Conservation (phyloP, 2,113 vertebrate species). For the Penelope pileata region DNA sequence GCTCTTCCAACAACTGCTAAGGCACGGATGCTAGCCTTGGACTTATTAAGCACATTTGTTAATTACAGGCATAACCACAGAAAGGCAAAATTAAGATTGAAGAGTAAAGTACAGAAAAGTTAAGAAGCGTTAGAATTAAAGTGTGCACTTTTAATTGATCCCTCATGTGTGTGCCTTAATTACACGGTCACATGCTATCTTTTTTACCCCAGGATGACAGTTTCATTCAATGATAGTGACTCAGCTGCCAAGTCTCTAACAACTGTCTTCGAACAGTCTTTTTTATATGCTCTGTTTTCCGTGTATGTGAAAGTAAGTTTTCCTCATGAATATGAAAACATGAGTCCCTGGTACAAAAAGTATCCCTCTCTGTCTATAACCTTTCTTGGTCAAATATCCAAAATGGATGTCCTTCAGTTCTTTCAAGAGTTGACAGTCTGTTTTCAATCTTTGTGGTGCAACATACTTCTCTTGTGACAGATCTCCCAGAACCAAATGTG, state of each 20-base stretch:
- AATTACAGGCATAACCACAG: background rate
- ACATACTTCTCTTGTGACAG: background rate
- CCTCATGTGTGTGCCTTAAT: background rate
- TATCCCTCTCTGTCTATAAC: background rate
- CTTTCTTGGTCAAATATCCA: background rate
- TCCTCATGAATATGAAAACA: background rate
- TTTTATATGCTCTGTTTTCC: fast-evolving
- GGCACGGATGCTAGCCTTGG: background rate
- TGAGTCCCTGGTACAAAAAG: background rate
- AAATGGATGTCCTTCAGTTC: background rate
- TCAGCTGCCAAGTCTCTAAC: background rate
- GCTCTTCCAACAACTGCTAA: background rate
- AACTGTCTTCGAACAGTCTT: background rate
- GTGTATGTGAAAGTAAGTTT: background rate
- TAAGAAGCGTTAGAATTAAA: background rate
- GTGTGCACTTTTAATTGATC: background rate
- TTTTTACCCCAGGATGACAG: background rate
- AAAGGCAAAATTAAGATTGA: background rate
- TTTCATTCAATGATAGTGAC: background rate
- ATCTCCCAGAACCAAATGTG: background rate
- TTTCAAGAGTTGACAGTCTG: background rate
- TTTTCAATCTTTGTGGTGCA: background rate
- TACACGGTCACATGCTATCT: background rate
- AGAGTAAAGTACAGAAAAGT: background rate
- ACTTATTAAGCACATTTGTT: conserved; percentile 13